These are phyloP conservation scores for Mythimna vitellina DNA, from an alignment of 2,888 invertebrate genomes.

Conservation along the genomic window DNA sequence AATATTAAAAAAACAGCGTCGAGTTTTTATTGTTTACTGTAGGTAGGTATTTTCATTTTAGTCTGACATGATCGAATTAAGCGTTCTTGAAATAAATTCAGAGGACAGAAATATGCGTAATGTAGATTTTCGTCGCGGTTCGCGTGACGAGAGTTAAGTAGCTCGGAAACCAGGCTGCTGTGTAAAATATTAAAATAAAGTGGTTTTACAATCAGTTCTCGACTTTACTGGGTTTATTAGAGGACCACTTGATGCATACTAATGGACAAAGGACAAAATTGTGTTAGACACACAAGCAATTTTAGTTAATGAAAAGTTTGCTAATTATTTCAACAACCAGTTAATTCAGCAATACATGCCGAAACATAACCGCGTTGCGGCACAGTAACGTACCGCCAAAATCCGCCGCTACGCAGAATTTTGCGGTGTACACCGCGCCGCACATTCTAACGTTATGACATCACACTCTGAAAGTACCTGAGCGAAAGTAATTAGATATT, in stretches of 20 bases:
- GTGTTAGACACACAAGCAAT: background rate
- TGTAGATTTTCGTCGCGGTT: background rate
- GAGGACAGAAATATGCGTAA: constrained; percentile 5
- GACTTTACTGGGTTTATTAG: background rate
- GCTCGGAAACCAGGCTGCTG: constrained; percentile 5
- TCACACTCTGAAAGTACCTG: background rate
- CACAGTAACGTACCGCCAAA: no score
- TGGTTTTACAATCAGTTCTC: constrained; percentile 19
- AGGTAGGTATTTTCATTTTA: constrained; percentile 36
- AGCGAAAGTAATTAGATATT: background rate
- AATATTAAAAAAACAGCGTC: constrained; percentile 35
- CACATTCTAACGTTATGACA: no score
- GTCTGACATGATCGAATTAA: constrained; percentile 47
- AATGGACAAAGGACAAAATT: background rate
- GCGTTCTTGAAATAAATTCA: constrained; percentile 32
- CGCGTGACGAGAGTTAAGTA: constrained; percentile 12
- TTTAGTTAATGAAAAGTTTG: background rate
- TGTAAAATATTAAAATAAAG: background rate
- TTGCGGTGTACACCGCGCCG: no score
- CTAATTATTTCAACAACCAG: background rate
- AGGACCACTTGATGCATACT: background rate
- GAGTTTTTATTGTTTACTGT: constrained; percentile 9
- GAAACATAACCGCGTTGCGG: no score
- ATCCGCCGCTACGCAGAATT: no score
- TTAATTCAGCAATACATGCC: no score